phyloP scores from a whole-genome alignment of 2,888 invertebrate species.

The Hanleya hanleyi region DNA sequence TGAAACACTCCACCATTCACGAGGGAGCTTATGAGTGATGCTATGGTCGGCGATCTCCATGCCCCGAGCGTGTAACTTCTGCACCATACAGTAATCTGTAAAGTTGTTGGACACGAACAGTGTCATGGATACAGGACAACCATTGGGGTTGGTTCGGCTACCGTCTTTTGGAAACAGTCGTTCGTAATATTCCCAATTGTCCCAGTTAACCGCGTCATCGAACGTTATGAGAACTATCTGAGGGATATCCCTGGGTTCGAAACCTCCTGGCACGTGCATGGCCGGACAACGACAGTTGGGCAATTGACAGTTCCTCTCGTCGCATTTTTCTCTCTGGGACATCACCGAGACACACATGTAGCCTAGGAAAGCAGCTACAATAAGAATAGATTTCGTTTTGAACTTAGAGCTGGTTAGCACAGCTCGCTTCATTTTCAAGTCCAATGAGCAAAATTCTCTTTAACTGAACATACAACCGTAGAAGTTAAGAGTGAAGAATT shows the following conservation, averaged over 20 bases:
- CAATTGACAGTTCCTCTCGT: constrained; percentile 8
- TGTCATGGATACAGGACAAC: constrained; percentile 86
- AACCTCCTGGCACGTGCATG: constrained; percentile 16
- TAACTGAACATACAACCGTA: no score
- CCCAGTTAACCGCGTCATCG: constrained; percentile 40
- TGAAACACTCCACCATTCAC: constrained; percentile 81
- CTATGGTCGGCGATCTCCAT: constrained; percentile 93
- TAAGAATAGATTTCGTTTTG: no score
- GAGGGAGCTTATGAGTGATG: constrained; percentile 75
- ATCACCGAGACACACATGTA: no score
- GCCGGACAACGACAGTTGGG: constrained; percentile 17
- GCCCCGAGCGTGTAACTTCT: neutral
- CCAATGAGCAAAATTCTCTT: no score
- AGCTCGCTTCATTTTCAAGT: no score
- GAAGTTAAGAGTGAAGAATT: no score
- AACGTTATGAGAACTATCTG: constrained; percentile 41
- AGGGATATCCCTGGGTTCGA: constrained; percentile 24
- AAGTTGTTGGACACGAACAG: constrained; percentile 99
- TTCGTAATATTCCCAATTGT: constrained; percentile 19
- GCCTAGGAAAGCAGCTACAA: no score
- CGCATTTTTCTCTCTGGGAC: neutral
- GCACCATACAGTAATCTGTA: constrained; percentile 95
- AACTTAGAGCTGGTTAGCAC: no score
- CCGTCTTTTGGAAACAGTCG: constrained; percentile 41
- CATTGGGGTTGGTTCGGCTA: constrained; percentile 78